Evolutionary conservation across 2,113 vertebrate species (phyloP).

Genomic region (Bombycilla garrulus): DNA sequence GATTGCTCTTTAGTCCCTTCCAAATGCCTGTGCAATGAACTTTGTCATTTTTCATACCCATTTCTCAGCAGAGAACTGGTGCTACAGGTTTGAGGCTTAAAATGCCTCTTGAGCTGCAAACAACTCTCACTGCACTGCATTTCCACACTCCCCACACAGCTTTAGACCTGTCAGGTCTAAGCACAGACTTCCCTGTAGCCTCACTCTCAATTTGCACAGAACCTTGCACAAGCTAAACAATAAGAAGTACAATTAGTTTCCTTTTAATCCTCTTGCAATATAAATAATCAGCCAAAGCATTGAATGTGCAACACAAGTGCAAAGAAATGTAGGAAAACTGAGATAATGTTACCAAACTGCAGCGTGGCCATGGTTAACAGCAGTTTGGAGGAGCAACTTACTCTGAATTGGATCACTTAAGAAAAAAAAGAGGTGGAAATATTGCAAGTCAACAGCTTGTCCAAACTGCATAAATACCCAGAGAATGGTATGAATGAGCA

Average conservation of each 20-base stretch:
- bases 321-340: background rate
- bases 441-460: background rate
- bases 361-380: background rate
- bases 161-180: background rate
- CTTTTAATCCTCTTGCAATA: background rate
- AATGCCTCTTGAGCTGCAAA: background rate
- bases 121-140: background rate
- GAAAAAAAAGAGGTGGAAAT: background rate
- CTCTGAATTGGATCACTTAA: background rate
- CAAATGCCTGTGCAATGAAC: slow-evolving; percentile 36
- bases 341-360: background rate
- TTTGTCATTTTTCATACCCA: slow-evolving; percentile 24
- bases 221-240: background rate
- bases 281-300: background rate
- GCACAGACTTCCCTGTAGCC: background rate
- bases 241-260: background rate
- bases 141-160: background rate
- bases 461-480: background rate
- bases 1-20: slow-evolving; percentile 26
- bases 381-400: background rate
- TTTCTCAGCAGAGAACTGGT: slow-evolving; percentile 23
- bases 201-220: background rate
- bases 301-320: background rate
- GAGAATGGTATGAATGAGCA: background rate
- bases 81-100: slow-evolving; percentile 18